These are phyloP conservation scores for Phodopus roborovskii DNA, from an alignment of 2,113 vertebrate species.

Conservation along the genomic window DNA sequence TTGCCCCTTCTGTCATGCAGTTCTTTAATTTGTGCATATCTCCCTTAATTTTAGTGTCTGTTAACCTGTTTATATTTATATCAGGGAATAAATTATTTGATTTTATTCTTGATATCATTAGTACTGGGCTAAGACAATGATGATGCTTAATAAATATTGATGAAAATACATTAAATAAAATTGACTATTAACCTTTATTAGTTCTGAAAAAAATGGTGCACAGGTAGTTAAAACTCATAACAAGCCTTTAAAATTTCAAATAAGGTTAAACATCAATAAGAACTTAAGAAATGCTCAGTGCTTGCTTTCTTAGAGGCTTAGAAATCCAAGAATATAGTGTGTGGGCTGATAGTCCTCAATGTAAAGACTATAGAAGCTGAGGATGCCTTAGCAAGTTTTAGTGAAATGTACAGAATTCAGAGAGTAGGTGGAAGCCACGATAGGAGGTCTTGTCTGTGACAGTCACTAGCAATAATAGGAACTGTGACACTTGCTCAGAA, in stretches of 20 bases:
- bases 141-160: not conserved
- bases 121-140: not conserved
- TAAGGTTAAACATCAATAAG: not conserved
- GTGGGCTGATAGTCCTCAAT: not conserved
- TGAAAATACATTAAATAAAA: not conserved
- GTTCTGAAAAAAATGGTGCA: not conserved
- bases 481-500: not conserved
- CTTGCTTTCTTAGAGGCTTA: not conserved
- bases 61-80: not conserved
- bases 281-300: not conserved
- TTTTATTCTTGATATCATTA: not conserved
- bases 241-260: not conserved
- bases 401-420: not conserved
- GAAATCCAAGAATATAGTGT: not conserved
- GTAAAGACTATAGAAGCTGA: not conserved
- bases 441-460: not conserved
- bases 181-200: not conserved
- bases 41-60: not conserved
- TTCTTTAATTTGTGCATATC: not conserved
- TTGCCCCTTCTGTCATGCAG: fast-evolving
- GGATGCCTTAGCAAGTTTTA: not conserved
- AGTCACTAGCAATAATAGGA: not conserved
- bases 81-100: not conserved
- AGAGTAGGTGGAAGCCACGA: not conserved
- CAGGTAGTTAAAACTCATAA: not conserved